A percentile compares a stretch with the other conserved stretches of the same genome.
These are phyloP conservation scores for Marasmarcha lunaedactyla DNA, from an alignment of 2,888 invertebrate genomes.

Conservation along the genomic window DNA sequence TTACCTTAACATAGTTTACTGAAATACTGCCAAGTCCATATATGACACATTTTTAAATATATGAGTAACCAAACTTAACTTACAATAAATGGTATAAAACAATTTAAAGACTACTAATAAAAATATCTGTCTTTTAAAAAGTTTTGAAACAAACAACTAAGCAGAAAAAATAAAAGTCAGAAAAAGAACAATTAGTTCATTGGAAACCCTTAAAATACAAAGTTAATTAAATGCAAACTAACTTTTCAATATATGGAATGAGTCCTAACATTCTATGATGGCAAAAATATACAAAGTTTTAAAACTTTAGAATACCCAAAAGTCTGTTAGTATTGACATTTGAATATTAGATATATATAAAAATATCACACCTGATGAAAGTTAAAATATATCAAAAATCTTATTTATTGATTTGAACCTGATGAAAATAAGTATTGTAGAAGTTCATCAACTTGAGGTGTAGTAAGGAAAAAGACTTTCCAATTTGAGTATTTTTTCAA, in stretches of 20 bases:
- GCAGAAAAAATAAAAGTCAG: not conserved
- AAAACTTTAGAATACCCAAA: no score
- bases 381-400: not conserved
- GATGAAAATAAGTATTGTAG: no score
- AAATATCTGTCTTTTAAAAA: constrained; percentile 5
- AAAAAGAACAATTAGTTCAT: no score
- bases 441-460: no score
- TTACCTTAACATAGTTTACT: constrained; percentile 2
- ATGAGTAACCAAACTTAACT: constrained; percentile 3
- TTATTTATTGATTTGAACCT: no score
- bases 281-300: not conserved
- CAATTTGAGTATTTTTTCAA: no score
- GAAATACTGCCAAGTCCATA: constrained; percentile 12
- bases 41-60: constrained; percentile 6
- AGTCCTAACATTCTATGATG: constrained; percentile 1
- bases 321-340: no score
- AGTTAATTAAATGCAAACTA: constrained; percentile 11
- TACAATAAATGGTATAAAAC: not conserved
- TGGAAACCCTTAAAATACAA: constrained; percentile 4
- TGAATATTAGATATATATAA: no score
- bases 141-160: constrained; percentile 5
- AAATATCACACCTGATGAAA: no score
- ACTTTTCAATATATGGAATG: constrained; percentile 5
- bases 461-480: no score
- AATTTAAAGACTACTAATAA: constrained; percentile 1